A percentile compares a stretch with the other conserved stretches of the same genome.
Conservation (phyloP, 2,113 vertebrate genomes). For the Rhinolophus ferrumequinum region DNA sequence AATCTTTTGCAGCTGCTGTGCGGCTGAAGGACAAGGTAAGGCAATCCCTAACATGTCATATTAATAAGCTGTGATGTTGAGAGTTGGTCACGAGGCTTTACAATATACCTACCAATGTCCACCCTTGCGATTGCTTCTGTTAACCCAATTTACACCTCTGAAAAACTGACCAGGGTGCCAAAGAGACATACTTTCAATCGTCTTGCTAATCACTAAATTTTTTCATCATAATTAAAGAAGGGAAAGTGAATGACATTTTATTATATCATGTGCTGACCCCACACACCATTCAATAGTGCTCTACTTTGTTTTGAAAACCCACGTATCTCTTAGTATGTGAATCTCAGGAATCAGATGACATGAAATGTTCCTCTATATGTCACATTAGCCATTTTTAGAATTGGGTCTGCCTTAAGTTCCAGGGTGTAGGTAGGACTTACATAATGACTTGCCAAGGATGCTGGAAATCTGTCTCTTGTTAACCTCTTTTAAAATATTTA, state of each 20-base stretch:
- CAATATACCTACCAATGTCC: not conserved
- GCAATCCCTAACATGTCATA: not conserved
- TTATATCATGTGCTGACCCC: not conserved
- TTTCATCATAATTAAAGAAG: constrained; percentile 8
- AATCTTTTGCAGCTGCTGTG: not conserved
- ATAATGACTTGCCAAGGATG: not conserved
- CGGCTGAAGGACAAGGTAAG: not conserved
- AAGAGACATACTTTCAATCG: constrained; percentile 24
- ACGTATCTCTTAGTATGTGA: not conserved
- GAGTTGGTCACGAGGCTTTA: not conserved
- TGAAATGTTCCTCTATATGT: not conserved
- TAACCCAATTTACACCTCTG: constrained; percentile 40
- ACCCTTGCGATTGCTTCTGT: not conserved
- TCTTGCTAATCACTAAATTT: constrained; percentile 18
- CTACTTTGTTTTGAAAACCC: not conserved
- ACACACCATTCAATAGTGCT: not conserved
- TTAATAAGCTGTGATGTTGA: not conserved
- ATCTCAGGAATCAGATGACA: not conserved
- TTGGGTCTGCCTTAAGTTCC: not conserved
- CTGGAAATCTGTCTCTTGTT: not conserved
- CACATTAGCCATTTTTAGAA: not conserved
- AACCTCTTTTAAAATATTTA: not conserved
- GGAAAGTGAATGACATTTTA: not conserved
- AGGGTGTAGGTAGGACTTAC: not conserved
- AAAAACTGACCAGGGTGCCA: constrained; percentile 28